Evolutionary conservation across 2,113 vertebrate genomes (phyloP), one percentile per base, ranked within the genome.

Genomic region (Caranx ignobilis): DNA sequence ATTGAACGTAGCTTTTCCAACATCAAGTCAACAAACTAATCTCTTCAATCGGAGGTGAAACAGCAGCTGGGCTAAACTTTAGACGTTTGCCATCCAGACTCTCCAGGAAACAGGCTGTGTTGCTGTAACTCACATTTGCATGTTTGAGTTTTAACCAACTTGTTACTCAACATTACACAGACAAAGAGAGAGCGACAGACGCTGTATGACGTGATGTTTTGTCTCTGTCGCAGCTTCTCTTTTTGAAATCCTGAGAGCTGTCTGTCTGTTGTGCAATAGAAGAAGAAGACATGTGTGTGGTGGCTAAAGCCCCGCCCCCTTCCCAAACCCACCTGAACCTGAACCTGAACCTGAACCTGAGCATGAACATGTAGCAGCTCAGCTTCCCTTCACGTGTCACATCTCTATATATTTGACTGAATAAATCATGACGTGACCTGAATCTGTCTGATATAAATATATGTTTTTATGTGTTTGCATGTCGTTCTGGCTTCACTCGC

Each of bases 251-350:
- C 26, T 26, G 26, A 26, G 26, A 26, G 26, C 26, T 26, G 26
- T 26, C 26, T 26, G 26, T 26, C 11, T 41, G 57, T 79, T 75
- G 61, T 69, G 52, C 43, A 85, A 70, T 16, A 65, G 18, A 63
- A 34, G 45, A 41, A 65, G 55, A 21, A 67, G 13, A 45, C 52
- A 72, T n/a, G 54, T 69, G 39, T 79, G 64, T 12, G 16, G 64
- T 12, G 16, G 5, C 11, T 21, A 2, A 47, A 70, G 26, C 26
- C 26, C 26, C 26, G 26, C 26, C 26, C 26, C 26, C 26, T 26
- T 26, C 26, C 26, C 26, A 26, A 26, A 26, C 26, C 26, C 26
- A 26, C 26, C 26, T 26, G 26, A 26, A 26, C 26, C 26, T 26
- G 26, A 26, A 26, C 26, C 26, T 26, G 26, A 26, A 26, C 26